These are phyloP conservation scores for Hetaerina titia DNA, from an alignment of 2,888 invertebrate genomes.

Conservation along the genomic window DNA sequence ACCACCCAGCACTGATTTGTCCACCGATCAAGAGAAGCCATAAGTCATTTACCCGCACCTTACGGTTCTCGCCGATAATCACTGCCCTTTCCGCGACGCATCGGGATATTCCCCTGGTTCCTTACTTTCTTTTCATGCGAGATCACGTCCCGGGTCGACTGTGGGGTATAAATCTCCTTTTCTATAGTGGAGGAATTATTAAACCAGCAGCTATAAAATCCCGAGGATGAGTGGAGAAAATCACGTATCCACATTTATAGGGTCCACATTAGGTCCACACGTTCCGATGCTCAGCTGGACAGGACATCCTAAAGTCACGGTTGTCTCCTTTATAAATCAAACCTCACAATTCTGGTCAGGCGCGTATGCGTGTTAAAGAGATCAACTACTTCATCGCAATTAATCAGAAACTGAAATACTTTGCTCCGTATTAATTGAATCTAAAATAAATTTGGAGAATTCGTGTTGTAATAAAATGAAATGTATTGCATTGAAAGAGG, in stretches of 20 bases:
- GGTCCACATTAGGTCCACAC: not conserved
- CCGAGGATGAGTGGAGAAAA: not conserved
- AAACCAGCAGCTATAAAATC: not conserved
- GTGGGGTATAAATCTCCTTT: not conserved
- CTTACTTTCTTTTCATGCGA: not conserved
- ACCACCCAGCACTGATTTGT: not conserved
- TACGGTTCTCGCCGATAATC: not conserved
- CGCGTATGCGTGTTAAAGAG: too few relatives aligned
- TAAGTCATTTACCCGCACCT: not conserved
- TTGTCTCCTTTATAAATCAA: not conserved
- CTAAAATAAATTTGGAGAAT: too few relatives aligned
- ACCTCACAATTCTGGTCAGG: not conserved
- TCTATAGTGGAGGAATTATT: not conserved
- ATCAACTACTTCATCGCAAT: too few relatives aligned
- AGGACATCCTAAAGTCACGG: not conserved
- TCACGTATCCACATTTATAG: not conserved
- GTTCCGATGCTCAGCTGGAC: not conserved
- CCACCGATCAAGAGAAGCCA: not conserved
- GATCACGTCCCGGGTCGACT: not conserved
- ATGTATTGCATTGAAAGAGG: too few relatives aligned
- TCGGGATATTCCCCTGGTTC: not conserved
- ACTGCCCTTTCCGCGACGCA: not conserved
- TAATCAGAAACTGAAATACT: too few relatives aligned
- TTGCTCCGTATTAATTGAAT: too few relatives aligned
- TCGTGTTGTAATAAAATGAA: too few relatives aligned